phyloP scores from a whole-genome alignment of 2,888 invertebrate species.

The Chloroclysta siterata region DNA sequence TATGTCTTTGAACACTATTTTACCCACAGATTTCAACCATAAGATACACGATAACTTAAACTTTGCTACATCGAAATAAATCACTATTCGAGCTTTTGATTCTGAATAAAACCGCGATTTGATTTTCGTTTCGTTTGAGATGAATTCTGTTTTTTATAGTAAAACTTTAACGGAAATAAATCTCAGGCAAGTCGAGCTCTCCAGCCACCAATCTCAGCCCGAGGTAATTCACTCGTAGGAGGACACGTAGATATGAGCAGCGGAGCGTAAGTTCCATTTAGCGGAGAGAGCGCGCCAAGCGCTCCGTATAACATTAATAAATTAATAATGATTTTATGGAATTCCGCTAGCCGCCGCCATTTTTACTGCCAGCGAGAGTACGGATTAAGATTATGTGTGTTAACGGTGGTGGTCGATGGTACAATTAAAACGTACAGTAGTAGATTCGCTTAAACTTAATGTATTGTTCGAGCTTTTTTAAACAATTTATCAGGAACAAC shows the following conservation, averaged over 20 bases:
- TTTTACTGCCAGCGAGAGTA: constrained; percentile 62
- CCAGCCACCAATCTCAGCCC: neutral
- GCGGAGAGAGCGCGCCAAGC: constrained; percentile 70
- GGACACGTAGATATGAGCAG: constrained; percentile 62
- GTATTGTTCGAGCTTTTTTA: constrained; percentile 4
- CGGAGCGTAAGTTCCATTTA: constrained; percentile 76
- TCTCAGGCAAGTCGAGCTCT: no score
- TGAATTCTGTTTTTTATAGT: no score
- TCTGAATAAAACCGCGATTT: no score
- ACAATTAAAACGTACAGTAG: constrained; percentile 13
- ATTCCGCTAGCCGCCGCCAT: constrained; percentile 73
- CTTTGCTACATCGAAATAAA: no score
- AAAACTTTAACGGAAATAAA: no score
- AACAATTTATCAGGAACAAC: no score
- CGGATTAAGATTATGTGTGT: constrained; percentile 48
- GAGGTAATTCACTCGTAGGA: constrained; percentile 39
- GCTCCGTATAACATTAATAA: constrained; percentile 81
- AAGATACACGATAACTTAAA: no score
- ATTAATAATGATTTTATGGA: constrained; percentile 83
- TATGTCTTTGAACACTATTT: no score
- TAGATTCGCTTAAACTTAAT: neutral
- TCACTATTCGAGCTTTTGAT: no score
- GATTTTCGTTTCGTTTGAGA: no score
- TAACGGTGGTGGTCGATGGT: constrained; percentile 29
- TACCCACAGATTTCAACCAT: no score